Conservation (phyloP, 2,113 vertebrate genomes). For the Mormoops blainvillei region DNA sequence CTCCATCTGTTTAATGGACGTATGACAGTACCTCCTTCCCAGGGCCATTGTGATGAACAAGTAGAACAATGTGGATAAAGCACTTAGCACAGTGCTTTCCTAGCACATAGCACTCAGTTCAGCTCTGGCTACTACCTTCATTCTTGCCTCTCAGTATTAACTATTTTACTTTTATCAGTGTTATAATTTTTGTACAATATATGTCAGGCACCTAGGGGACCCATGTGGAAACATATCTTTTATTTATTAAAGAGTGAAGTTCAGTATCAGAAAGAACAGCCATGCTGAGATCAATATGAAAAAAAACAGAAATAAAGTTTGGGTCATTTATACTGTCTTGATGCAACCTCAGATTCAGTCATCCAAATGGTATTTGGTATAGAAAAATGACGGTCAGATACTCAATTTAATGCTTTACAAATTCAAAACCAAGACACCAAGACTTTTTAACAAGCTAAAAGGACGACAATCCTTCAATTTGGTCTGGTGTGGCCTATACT, state of each 20-base stretch:
- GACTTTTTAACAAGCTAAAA: neutral
- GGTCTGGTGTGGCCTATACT: neutral
- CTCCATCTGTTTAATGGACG: neutral
- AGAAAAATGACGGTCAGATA: neutral
- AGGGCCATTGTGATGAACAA: neutral
- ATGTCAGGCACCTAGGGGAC: neutral
- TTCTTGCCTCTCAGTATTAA: neutral
- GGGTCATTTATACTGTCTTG: neutral
- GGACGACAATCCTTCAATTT: neutral
- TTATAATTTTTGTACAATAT: neutral
- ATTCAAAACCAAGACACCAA: slow-evolving; percentile 20
- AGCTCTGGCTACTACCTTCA: neutral
- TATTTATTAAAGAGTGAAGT: neutral
- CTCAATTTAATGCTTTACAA: neutral
- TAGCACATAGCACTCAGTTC: neutral
- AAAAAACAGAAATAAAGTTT: neutral
- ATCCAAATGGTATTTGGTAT: neutral
- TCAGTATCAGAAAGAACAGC: neutral
- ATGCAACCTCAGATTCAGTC: neutral
- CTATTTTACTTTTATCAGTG: neutral
- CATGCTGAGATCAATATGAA: neutral
- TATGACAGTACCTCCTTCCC: neutral
- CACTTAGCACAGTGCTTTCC: neutral
- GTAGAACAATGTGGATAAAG: neutral
- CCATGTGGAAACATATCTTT: neutral